These are phyloP conservation scores for Tetramorium bicarinatum DNA, from an alignment of 2,888 invertebrate genomes.

Conservation along the genomic window DNA sequence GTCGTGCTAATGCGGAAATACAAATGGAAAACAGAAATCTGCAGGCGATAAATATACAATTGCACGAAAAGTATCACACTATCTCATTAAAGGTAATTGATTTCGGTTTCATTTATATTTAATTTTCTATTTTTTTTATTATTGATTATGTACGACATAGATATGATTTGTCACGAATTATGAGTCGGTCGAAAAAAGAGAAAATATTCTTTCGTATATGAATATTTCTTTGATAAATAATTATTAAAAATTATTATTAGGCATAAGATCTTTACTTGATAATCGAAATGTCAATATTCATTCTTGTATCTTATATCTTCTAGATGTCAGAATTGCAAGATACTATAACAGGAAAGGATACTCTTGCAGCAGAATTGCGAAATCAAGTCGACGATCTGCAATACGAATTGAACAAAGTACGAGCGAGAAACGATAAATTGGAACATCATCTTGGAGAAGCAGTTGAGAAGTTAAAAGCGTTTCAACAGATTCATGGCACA, in stretches of 20 bases:
- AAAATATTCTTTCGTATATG: neutral
- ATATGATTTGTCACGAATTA: neutral
- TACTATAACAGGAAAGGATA: constrained; percentile 95
- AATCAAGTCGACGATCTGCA: constrained; percentile 98
- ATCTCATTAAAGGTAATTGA: constrained; percentile 92
- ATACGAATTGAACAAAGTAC: constrained; percentile 95
- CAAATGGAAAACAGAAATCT: constrained; percentile 96
- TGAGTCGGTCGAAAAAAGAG: neutral
- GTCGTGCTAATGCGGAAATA: constrained; percentile 94
- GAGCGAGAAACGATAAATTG: constrained; percentile 95
- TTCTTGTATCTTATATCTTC: constrained; percentile 32
- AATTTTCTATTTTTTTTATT: neutral
- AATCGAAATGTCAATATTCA: neutral
- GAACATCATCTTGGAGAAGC: constrained; percentile 97
- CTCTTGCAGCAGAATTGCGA: constrained; percentile 97
- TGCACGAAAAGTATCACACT: constrained; percentile 97
- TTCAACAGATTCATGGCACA: constrained; percentile 93
- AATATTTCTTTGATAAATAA: neutral
- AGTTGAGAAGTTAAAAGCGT: constrained; percentile 95
- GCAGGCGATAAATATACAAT: constrained; percentile 95
- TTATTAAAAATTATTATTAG: neutral
- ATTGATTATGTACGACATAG: neutral
- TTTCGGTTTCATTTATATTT: constrained; percentile 19
- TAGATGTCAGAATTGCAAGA: constrained; percentile 95
- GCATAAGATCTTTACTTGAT: neutral